A percentile compares a stretch with the other conserved stretches of the same genome.
Conservation (phyloP, 2,888 invertebrate genomes). For the Vanessa cardui region DNA sequence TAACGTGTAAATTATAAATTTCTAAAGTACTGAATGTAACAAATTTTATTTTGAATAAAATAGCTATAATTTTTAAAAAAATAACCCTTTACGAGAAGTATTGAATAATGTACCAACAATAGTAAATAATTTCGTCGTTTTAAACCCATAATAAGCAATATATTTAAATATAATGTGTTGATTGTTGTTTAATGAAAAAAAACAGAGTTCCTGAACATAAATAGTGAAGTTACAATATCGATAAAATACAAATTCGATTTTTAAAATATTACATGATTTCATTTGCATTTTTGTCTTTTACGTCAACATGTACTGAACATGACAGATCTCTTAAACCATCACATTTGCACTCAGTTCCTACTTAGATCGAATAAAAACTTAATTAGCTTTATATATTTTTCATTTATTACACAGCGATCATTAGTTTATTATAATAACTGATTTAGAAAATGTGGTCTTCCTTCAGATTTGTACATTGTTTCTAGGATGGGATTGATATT, state of each 20-base stretch:
- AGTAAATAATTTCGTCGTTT: conserved; percentile 29
- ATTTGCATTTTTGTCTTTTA: conserved; percentile 72
- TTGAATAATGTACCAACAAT: conserved; percentile 30
- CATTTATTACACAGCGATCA: conserved; percentile 50
- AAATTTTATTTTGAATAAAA: conserved; percentile 41
- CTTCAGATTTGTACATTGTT: conserved; percentile 52
- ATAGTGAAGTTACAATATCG: conserved; percentile 44
- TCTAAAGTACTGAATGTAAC: conserved; percentile 43
- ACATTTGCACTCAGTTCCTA: conserved; percentile 81
- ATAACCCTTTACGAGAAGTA: conserved; percentile 26
- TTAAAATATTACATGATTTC: conserved; percentile 48
- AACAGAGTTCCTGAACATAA: conserved; percentile 52
- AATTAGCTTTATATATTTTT: conserved; percentile 65
- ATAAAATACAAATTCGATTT: conserved; percentile 39
- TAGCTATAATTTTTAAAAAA: conserved; percentile 35
- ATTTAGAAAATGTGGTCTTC: conserved; percentile 69
- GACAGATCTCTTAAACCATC: conserved; percentile 72
- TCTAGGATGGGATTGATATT: conserved; percentile 45
- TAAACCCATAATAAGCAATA: conserved; percentile 32
- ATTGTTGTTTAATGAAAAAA: conserved; percentile 38
- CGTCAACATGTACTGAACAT: conserved; percentile 36
- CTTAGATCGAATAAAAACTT: conserved; percentile 72
- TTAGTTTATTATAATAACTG: conserved; percentile 42
- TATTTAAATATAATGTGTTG: conserved; percentile 32
- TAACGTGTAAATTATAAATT: conserved; percentile 40